Percentiles rank a stretch among this genome's conserved stretches.
phyloP scores from a whole-genome alignment of 2,888 invertebrate genomes.

The Leptinotarsa peninsularis region DNA sequence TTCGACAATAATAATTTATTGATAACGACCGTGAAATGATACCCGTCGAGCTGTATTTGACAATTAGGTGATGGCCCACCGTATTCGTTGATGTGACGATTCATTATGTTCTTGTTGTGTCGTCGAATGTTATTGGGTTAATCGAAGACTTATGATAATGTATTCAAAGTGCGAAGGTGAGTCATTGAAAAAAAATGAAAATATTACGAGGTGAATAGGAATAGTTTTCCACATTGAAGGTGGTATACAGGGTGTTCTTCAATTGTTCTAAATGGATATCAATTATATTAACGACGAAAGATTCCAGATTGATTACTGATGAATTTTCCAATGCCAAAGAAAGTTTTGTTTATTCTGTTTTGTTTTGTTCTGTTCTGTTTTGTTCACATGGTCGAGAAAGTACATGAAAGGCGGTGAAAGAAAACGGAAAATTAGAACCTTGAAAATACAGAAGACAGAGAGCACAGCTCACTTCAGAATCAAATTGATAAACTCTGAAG shows the following conservation, averaged over 20 bases:
- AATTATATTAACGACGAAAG: slow-evolving; percentile 46
- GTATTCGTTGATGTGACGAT: not conserved
- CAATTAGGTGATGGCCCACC: slow-evolving; percentile 1
- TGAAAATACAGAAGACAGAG: slow-evolving; percentile 40
- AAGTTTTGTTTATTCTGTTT: slow-evolving; percentile 42
- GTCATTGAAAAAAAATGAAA: not conserved
- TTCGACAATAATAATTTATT: not conserved
- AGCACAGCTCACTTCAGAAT: slow-evolving; percentile 43
- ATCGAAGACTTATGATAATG: not conserved
- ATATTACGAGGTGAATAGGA: too few relatives aligned
- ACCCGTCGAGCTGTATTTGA: not conserved
- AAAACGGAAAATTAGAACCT: slow-evolving; percentile 35
- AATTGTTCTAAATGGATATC: too few relatives aligned
- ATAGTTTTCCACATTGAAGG: too few relatives aligned
- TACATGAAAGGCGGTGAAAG: slow-evolving; percentile 40
- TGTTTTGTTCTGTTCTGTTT: not conserved
- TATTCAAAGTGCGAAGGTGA: not conserved
- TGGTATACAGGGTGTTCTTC: too few relatives aligned
- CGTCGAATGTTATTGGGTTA: too few relatives aligned
- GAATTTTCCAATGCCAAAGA: slow-evolving; percentile 41
- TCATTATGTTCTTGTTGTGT: not conserved
- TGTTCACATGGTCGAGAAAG: slow-evolving; percentile 46
- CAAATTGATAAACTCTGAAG: slow-evolving; percentile 36
- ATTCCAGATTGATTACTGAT: slow-evolving; percentile 46
- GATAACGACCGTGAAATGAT: slow-evolving; percentile 3